Evolutionary conservation across 1,140 invertebrate genomes (phyloP).

Genomic region (Prorops nasuta): DNA sequence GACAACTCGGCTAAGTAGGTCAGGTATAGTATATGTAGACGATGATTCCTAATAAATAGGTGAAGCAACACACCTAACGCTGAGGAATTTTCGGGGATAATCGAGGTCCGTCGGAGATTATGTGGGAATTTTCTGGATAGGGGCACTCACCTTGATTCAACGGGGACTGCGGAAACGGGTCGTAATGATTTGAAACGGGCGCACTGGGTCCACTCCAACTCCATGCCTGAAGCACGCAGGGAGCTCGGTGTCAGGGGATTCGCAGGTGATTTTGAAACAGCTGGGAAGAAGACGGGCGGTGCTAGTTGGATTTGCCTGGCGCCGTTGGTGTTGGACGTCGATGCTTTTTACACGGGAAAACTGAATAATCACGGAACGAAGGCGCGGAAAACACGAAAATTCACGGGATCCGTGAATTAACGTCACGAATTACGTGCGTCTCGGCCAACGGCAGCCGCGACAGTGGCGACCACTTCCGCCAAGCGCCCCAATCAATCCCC

Average conservation of each 20-base stretch:
- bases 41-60: too few species aligned
- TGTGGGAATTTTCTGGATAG: too few species aligned
- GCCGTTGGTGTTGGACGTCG: too few species aligned
- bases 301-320: too few species aligned
- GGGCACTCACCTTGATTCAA: constrained; percentile 32
- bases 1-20: too few species aligned
- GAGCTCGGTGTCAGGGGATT: too few species aligned
- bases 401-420: constrained; percentile 23
- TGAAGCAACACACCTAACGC: too few species aligned
- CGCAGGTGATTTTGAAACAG: too few species aligned
- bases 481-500: constrained; percentile 10
- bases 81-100: too few species aligned
- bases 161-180: constrained; percentile 33
- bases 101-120: too few species aligned
- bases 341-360: constrained; percentile 29
- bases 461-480: constrained; percentile 22
- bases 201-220: constrained; percentile 37
- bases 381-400: constrained; percentile 38
- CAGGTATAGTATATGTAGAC: too few species aligned
- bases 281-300: too few species aligned
- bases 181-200: constrained; percentile 44
- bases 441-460: constrained; percentile 23
- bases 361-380: constrained; percentile 30
- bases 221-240: constrained; percentile 37
- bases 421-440: constrained; percentile 32